Evolutionary conservation across 2,888 invertebrate species (phyloP).

Genomic region (Ophioninae sp.): DNA sequence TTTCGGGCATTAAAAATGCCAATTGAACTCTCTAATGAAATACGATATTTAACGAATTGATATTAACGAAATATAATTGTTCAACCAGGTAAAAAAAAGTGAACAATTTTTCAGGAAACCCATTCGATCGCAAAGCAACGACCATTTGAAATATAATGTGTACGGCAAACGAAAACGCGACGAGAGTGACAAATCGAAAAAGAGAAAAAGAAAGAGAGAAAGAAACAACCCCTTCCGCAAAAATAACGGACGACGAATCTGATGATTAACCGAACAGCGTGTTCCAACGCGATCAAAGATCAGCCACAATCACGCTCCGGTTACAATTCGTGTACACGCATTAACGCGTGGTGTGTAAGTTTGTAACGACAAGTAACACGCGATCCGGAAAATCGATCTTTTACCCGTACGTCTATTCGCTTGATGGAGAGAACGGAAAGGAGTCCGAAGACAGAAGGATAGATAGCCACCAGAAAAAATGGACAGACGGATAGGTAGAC

Average conservation of each 20-base stretch:
- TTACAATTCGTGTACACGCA: constrained; percentile 5
- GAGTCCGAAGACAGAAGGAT: no score
- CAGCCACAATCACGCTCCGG: constrained; percentile 6
- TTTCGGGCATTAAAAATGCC: no score
- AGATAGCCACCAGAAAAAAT: background rate
- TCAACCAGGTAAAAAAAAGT: no score
- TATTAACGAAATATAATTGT: no score
- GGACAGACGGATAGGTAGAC: background rate
- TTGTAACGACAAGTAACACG: constrained; percentile 12
- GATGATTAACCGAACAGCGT: constrained; percentile 38
- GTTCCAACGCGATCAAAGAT: constrained; percentile 43
- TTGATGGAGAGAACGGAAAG: no score
- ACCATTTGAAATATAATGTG: constrained; percentile 18
- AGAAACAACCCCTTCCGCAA: background rate
- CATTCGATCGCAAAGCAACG: constrained; percentile 8
- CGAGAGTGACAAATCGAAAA: no score
- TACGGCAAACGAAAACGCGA: no score
- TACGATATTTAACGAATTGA: no score
- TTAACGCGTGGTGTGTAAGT: background rate
- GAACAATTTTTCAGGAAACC: constrained; percentile 27
- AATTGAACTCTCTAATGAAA: no score
- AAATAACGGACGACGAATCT: constrained; percentile 27
- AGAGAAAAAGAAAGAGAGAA: background rate
- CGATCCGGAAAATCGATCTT: constrained; percentile 45
- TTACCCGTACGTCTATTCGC: background rate